Evolutionary conservation across 2,113 vertebrate species (phyloP).

Genomic region (Leptocoma aspasia): DNA sequence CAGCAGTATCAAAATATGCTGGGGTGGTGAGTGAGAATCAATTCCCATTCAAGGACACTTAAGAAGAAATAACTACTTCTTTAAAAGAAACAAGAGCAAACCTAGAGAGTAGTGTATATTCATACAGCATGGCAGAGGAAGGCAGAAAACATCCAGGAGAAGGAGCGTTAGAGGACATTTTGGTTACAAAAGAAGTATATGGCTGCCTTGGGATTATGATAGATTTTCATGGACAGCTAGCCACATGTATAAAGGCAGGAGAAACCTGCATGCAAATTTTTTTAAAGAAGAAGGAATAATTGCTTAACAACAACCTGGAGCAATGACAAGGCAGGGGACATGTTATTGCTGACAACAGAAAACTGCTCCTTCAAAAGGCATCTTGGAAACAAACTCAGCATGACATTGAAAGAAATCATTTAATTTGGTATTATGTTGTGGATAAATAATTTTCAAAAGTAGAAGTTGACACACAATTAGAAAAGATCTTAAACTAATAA

Average conservation of each 20-base stretch:
- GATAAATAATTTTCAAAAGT: background rate
- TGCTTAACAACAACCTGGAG: background rate
- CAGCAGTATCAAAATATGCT: background rate
- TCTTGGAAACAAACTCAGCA: background rate
- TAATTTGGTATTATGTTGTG: background rate
- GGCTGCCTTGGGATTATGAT: background rate
- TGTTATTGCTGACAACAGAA: background rate
- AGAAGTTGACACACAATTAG: background rate
- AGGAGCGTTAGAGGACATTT: background rate
- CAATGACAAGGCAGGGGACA: conserved; percentile 5
- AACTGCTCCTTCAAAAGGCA: background rate
- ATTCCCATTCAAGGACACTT: background rate
- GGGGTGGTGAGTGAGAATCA: background rate
- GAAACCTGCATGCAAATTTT: background rate
- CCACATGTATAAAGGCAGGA: background rate
- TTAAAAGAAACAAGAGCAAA: background rate
- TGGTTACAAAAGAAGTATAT: background rate
- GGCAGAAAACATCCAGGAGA: background rate
- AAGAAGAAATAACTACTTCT: background rate
- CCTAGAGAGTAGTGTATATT: background rate
- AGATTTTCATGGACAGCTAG: background rate
- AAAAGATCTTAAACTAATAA: background rate
- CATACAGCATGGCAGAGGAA: background rate
- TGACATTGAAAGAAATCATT: background rate
- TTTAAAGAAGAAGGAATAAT: background rate